These are phyloP conservation scores for Drosophila limbata DNA, from an alignment of 2,888 invertebrate genomes.

Conservation along the genomic window DNA sequence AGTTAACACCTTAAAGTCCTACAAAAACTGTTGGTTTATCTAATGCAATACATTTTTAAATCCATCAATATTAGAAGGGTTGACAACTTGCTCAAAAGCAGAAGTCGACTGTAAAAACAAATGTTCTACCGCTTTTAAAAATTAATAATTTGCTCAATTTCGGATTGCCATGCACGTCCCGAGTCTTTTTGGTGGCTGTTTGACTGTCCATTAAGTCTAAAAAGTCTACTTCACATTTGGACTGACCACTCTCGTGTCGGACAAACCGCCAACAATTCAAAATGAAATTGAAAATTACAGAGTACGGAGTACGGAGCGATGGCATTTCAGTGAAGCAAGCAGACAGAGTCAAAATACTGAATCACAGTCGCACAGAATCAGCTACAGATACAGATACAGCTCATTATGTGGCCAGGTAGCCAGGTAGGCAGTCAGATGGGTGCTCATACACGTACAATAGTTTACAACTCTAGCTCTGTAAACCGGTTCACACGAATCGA, in stretches of 20 bases:
- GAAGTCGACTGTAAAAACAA: slow-evolving; percentile 26
- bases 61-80: slow-evolving; percentile 7
- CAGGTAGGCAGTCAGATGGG: slow-evolving; percentile 29
- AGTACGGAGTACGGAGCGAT: slow-evolving; percentile 31
- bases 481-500: slow-evolving; percentile 60
- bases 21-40: background rate
- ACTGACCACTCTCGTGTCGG: slow-evolving; percentile 21
- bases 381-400: slow-evolving; percentile 23
- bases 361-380: slow-evolving; percentile 10
- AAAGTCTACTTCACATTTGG: slow-evolving; percentile 36
- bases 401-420: slow-evolving; percentile 29
- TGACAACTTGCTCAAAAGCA: slow-evolving; percentile 11
- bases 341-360: slow-evolving; percentile 21
- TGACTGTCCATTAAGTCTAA: slow-evolving; percentile 47
- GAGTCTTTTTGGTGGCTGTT: slow-evolving; percentile 17
- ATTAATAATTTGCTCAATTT: slow-evolving; percentile 43
- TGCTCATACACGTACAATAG: slow-evolving; percentile 30
- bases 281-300: slow-evolving; percentile 73
- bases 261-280: slow-evolving; percentile 45
- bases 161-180: slow-evolving; percentile 5
- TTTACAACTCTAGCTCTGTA: slow-evolving; percentile 37
- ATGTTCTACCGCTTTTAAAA: slow-evolving; percentile 43
- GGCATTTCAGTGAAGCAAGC: slow-evolving; percentile 20
- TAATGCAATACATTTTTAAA: background rate
- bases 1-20: slow-evolving; percentile 4